Evolutionary conservation across 2,797 vertebrate species (phyloP).

Genomic region (Anguilla megastoma): DNA sequence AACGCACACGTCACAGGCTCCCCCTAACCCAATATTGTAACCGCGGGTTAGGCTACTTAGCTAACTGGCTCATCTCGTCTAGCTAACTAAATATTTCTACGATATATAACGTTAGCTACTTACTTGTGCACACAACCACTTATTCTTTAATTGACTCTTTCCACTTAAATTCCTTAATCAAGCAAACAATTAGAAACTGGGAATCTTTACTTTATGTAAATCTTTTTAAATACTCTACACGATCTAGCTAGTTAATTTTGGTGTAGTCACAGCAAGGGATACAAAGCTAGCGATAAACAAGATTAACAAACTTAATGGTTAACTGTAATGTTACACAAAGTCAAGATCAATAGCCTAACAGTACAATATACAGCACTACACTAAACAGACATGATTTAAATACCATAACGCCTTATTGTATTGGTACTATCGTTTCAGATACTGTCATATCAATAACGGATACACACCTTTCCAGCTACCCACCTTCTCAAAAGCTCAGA

Average conservation of each 20-base stretch:
- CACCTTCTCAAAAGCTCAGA: conserved; percentile 50
- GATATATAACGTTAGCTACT: background rate
- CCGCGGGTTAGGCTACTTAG: background rate
- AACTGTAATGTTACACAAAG: background rate
- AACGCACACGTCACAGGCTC: background rate
- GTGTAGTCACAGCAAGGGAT: background rate
- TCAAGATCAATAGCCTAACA: background rate
- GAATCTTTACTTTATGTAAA: background rate
- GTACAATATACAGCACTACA: background rate
- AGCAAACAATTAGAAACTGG: conserved; percentile 43
- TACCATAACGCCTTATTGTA: background rate
- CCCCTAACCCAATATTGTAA: background rate
- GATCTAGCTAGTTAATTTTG: background rate
- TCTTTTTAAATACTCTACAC: background rate
- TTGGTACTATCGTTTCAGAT: background rate
- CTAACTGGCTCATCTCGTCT: conserved; percentile 11
- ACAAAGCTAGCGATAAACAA: background rate
- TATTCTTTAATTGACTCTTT: background rate
- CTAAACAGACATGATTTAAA: conserved; percentile 10
- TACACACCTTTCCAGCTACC: conserved; percentile 47
- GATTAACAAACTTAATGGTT: background rate
- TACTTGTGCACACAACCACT: background rate
- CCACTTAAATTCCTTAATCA: conserved; percentile 23
- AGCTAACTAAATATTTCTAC: conserved; percentile 51
- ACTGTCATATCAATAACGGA: background rate